Evolutionary conservation across 2,888 invertebrate genomes (phyloP).

Genomic region (Acronicta aceris): DNA sequence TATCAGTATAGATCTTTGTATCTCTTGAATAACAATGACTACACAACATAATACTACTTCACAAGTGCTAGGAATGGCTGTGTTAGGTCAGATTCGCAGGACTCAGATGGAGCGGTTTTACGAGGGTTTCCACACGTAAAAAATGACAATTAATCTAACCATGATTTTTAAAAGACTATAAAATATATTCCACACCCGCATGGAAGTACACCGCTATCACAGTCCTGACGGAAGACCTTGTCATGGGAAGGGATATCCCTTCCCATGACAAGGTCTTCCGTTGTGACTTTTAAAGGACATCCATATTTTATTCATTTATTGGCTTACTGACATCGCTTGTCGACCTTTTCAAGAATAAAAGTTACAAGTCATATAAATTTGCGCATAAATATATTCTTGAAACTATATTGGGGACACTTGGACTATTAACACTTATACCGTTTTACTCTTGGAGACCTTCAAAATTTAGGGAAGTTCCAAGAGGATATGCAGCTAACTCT

Average conservation of each 20-base stretch:
- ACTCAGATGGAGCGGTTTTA: too few relatives aligned
- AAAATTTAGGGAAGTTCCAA: too few relatives aligned
- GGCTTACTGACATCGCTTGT: conserved; percentile 26
- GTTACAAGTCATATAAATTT: conserved; percentile 29
- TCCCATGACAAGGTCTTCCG: conserved; percentile 45
- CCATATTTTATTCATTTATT: conserved; percentile 50
- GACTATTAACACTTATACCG: background rate
- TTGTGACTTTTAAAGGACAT: conserved; percentile 39
- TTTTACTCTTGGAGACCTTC: background rate
- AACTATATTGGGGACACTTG: conserved; percentile 4
- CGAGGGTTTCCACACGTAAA: background rate
- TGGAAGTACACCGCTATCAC: conserved; percentile 27
- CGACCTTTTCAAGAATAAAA: conserved; percentile 37
- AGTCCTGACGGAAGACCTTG: conserved; percentile 31
- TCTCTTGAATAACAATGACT: too few relatives aligned
- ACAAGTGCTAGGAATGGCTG: too few relatives aligned
- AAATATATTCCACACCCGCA: conserved; percentile 23
- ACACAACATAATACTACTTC: too few relatives aligned
- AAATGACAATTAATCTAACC: background rate
- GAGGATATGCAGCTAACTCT: too few relatives aligned
- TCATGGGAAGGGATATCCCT: too few relatives aligned
- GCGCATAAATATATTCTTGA: conserved; percentile 8
- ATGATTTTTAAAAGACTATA: conserved; percentile 6
- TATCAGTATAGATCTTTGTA: too few relatives aligned
- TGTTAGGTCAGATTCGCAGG: too few relatives aligned